Evolutionary conservation across 2,797 vertebrate genomes (phyloP).

Genomic region (Cheirogaleus major): DNA sequence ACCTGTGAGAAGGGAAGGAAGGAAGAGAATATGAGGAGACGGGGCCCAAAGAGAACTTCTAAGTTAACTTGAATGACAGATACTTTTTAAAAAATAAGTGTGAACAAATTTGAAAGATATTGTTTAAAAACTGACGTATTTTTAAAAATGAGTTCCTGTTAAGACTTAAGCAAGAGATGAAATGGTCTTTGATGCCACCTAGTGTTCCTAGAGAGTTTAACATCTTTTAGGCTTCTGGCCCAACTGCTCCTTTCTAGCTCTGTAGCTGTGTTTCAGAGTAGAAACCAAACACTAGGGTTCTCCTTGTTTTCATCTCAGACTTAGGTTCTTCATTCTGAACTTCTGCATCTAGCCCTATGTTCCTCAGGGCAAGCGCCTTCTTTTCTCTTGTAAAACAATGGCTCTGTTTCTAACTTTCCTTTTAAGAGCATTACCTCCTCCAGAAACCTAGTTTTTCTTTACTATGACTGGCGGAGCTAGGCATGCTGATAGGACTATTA

Average conservation of each 20-base stretch:
- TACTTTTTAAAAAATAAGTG: neutral
- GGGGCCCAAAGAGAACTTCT: conserved; percentile 4
- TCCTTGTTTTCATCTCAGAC: conserved; percentile 12
- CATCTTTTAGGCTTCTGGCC: neutral
- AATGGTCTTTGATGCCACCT: conserved; percentile 82
- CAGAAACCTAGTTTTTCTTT: conserved; percentile 1
- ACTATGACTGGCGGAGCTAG: neutral
- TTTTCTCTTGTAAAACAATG: neutral
- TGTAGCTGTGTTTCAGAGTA: neutral
- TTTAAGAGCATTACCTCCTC: neutral
- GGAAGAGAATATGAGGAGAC: neutral
- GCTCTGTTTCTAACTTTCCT: conserved; percentile 19
- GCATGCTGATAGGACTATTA: neutral
- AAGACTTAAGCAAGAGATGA: neutral
- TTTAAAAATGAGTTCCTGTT: neutral
- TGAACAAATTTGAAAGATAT: neutral
- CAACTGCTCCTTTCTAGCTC: neutral
- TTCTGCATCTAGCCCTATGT: neutral
- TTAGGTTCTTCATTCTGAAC: neutral
- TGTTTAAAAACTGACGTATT: neutral
- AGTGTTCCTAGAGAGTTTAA: conserved; percentile 49
- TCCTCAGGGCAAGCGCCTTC: neutral
- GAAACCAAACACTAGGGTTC: neutral
- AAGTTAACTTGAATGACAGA: neutral
- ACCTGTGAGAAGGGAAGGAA: conserved; percentile 12